A percentile compares a stretch with the other conserved stretches of the same genome.
phyloP scores from a whole-genome alignment of 2,113 vertebrate genomes.

The Arvicanthis niloticus region DNA sequence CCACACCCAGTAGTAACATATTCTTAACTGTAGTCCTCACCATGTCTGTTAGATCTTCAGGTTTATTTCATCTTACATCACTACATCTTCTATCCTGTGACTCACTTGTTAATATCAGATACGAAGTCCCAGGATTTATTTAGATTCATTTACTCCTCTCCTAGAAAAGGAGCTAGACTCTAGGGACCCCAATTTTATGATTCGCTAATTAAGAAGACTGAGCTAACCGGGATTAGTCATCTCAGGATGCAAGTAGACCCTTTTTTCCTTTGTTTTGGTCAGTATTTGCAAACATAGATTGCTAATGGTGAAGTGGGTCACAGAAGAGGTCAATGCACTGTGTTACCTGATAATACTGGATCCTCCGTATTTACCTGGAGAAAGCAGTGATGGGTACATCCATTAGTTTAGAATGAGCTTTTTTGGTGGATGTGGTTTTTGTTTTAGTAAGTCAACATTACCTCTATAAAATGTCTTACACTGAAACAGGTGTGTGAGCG shows the following conservation, averaged over 20 bases:
- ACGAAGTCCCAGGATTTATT: background rate
- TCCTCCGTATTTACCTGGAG: conserved; percentile 14
- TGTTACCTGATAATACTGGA: background rate
- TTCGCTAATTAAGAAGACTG: conserved; percentile 33
- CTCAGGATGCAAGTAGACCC: conserved; percentile 28
- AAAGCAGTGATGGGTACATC: background rate
- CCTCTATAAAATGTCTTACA: background rate
- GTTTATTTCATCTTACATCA: background rate
- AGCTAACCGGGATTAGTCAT: conserved; percentile 30
- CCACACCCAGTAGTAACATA: background rate
- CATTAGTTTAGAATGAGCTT: background rate
- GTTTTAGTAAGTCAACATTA: conserved; percentile 13
- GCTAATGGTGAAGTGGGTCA: conserved; percentile 40
- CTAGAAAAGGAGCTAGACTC: background rate
- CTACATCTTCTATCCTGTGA: background rate
- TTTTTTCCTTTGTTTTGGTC: conserved; percentile 40
- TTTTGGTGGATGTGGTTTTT: background rate
- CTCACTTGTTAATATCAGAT: background rate
- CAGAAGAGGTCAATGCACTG: background rate
- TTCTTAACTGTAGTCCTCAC: background rate
- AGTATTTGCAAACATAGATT: conserved; percentile 56
- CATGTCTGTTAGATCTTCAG: background rate
- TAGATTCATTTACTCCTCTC: background rate
- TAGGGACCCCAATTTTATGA: background rate
- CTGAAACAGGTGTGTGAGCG: background rate